Conservation (phyloP, 1,140 invertebrate species). For the Maconellicoccus hirsutus region DNA sequence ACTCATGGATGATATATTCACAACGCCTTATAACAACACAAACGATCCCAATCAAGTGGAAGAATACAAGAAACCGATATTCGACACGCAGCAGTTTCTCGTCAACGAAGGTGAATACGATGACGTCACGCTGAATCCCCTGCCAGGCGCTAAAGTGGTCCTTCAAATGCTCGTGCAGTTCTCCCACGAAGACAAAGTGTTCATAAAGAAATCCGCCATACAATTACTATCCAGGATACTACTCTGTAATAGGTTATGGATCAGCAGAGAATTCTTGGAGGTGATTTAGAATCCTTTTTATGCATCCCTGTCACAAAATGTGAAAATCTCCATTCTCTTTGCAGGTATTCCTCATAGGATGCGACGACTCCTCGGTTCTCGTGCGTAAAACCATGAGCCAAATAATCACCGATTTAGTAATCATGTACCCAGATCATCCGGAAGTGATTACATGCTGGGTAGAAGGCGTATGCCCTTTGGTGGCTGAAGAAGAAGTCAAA, state of each 20-base stretch:
- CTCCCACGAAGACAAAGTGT: constrained; percentile 11
- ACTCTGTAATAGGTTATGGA: neutral
- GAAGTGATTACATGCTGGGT: constrained; percentile 40
- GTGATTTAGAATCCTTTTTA: neutral
- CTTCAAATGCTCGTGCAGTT: neutral
- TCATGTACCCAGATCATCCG: constrained; percentile 36
- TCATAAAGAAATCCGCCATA: neutral
- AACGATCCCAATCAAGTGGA: neutral
- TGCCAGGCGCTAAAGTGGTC: neutral
- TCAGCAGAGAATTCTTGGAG: neutral
- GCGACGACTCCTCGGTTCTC: constrained; percentile 43
- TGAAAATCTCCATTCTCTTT: constrained; percentile 20
- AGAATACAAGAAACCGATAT: constrained; percentile 23
- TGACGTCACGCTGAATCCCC: neutral
- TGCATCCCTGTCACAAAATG: no score
- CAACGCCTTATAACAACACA: constrained; percentile 29
- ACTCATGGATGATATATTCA: constrained; percentile 39
- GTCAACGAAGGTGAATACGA: neutral
- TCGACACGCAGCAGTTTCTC: constrained; percentile 27
- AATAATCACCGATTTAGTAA: constrained; percentile 42
- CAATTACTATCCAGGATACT: neutral
- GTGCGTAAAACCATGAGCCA: constrained; percentile 45
- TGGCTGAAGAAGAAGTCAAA: constrained; percentile 47
- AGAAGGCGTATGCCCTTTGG: constrained; percentile 42
- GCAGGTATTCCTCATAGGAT: constrained; percentile 40